phyloP scores from a whole-genome alignment of 2,888 invertebrate species.

The Hyppa rectilinea region DNA sequence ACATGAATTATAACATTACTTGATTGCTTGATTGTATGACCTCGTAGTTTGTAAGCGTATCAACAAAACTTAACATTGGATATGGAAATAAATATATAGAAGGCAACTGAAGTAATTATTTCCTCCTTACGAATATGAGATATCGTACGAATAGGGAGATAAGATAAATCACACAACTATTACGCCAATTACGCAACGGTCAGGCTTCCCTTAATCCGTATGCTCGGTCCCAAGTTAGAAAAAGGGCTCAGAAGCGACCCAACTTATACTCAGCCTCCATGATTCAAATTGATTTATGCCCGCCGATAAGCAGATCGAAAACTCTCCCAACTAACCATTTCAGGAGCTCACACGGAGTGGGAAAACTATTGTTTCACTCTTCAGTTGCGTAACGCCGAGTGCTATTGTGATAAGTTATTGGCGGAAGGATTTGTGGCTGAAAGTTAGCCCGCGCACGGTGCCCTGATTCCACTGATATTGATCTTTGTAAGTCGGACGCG shows the following conservation, averaged over 20 bases:
- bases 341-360: slow-evolving; percentile 63
- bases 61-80: background rate
- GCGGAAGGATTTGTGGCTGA: slow-evolving; percentile 82
- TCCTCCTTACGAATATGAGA: slow-evolving; percentile 34
- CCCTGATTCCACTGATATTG: slow-evolving; percentile 86
- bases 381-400: slow-evolving; percentile 73
- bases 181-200: slow-evolving; percentile 88
- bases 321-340: slow-evolving; percentile 76
- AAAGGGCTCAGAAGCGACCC: slow-evolving; percentile 85
- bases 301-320: slow-evolving; percentile 85
- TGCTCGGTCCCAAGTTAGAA: slow-evolving; percentile 81
- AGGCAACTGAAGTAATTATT: background rate
- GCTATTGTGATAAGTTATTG: slow-evolving; percentile 85
- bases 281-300: slow-evolving; percentile 89
- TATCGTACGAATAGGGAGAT: slow-evolving; percentile 64
- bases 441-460: slow-evolving; percentile 82
- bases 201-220: slow-evolving; percentile 85
- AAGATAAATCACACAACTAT: slow-evolving; percentile 86
- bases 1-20: no score
- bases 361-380: slow-evolving; percentile 81
- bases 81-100: background rate
- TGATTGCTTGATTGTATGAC: background rate
- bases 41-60: background rate
- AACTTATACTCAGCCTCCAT: slow-evolving; percentile 81
- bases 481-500: slow-evolving; percentile 80